Conservation (phyloP, 1,140 invertebrate genomes). For the Lordiphosa collinella region DNA sequence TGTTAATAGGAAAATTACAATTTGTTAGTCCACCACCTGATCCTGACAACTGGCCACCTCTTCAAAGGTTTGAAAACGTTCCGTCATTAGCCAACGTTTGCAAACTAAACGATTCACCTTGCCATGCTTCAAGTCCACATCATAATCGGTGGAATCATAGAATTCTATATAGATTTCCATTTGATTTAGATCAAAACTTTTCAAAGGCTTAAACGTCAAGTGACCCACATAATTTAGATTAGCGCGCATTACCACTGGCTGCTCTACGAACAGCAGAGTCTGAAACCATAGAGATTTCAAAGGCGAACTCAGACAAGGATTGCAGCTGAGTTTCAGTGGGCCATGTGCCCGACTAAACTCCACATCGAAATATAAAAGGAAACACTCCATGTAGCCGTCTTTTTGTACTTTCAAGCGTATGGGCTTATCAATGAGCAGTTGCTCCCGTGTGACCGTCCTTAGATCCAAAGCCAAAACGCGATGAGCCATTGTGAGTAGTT, state of each 20-base stretch:
- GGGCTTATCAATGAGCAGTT: constrained; percentile 21
- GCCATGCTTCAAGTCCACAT: background rate
- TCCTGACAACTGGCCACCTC: constrained; percentile 53
- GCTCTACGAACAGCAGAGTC: constrained; percentile 54
- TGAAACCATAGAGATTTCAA: constrained; percentile 55
- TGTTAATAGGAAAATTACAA: background rate
- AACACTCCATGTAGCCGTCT: constrained; percentile 41
- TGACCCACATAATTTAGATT: constrained; percentile 21
- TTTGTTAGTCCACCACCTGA: background rate
- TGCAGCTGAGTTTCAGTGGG: constrained; percentile 34
- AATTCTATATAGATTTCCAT: constrained; percentile 40
- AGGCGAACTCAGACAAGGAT: constrained; percentile 14
- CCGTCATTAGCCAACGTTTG: constrained; percentile 42
- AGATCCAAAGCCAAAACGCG: constrained; percentile 38
- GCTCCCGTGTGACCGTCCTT: background rate
- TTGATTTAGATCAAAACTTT: constrained; percentile 6
- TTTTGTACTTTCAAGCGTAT: constrained; percentile 18
- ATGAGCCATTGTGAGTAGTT: constrained; percentile 81
- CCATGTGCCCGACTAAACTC: constrained; percentile 47
- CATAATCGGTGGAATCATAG: background rate
- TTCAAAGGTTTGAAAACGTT: constrained; percentile 21
- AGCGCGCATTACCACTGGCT: constrained; percentile 35
- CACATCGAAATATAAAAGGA: constrained; percentile 63
- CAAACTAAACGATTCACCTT: constrained; percentile 11
- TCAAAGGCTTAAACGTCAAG: constrained; percentile 16